phyloP scores from a whole-genome alignment of 2,113 vertebrate genomes.

The Prochilodus magdalenae region DNA sequence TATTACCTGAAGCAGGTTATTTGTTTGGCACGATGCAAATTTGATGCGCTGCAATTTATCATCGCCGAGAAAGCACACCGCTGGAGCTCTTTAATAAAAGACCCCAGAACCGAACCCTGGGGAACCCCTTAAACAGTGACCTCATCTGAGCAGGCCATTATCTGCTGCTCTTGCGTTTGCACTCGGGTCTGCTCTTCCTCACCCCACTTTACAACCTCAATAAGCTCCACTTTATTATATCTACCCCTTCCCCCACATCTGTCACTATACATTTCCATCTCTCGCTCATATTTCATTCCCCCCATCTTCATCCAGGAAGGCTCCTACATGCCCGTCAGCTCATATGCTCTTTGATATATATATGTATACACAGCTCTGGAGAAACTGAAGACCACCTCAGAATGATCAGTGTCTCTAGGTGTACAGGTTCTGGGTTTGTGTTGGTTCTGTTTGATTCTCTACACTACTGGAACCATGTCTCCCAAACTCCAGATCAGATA shows the following conservation, averaged over 20 bases:
- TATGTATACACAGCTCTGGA: no score
- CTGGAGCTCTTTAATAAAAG: not conserved
- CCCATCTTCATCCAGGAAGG: not conserved
- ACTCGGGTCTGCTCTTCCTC: not conserved
- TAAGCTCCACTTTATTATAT: not conserved
- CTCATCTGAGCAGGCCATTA: conserved; percentile 2
- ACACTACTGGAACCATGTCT: no score
- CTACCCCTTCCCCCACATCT: not conserved
- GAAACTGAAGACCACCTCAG: no score
- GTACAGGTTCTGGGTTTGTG: no score
- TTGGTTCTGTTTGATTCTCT: no score
- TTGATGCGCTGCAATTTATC: not conserved
- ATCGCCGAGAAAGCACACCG: not conserved
- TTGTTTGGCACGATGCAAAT: not conserved
- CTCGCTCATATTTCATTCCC: not conserved
- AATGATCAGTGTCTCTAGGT: no score
- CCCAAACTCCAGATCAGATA: no score
- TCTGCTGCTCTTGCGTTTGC: conserved; percentile 4
- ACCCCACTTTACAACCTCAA: not conserved
- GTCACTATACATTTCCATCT: not conserved
- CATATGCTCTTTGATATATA: conserved; percentile 26
- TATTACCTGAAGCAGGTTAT: not conserved
- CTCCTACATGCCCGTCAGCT: not conserved
- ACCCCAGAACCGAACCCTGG: not conserved
- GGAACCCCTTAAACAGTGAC: not conserved